A percentile compares a stretch with the other conserved stretches of the same genome.
Conservation (phyloP, 2,888 invertebrate genomes). For the Mycogona germanica region DNA sequence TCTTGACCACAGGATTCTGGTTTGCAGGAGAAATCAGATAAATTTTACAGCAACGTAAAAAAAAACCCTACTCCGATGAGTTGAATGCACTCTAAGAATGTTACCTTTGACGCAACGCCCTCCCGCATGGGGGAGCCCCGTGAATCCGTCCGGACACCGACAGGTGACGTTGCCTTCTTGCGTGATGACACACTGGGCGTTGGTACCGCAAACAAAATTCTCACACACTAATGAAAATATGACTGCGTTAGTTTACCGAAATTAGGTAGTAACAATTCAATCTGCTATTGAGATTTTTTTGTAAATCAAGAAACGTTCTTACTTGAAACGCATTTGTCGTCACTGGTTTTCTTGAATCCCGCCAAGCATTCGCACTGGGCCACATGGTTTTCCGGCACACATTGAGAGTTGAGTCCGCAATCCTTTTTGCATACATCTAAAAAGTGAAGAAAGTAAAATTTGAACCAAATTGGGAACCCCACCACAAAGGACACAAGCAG, state of each 20-base stretch:
- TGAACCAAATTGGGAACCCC: not conserved
- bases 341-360: conserved; percentile 62
- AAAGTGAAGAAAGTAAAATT: not conserved
- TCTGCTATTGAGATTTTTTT: not conserved
- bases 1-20: conserved; percentile 13
- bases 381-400: conserved; percentile 75
- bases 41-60: not conserved
- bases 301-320: conserved; percentile 30
- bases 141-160: conserved; percentile 71
- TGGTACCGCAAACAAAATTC: conserved; percentile 30
- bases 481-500: not conserved
- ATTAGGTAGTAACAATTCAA: not conserved
- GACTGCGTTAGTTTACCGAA: not conserved
- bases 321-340: conserved; percentile 74
- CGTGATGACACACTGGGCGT: conserved; percentile 54
- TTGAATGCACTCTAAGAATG: not conserved
- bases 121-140: conserved; percentile 85
- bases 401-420: conserved; percentile 73
- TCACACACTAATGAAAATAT: conserved; percentile 26
- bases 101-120: conserved; percentile 50
- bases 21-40: not conserved
- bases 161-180: conserved; percentile 67
- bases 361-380: conserved; percentile 79
- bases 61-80: not conserved
- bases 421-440: conserved; percentile 59